phyloP scores from a whole-genome alignment of 2,888 invertebrate species.

The Pediacus dermestoides region DNA sequence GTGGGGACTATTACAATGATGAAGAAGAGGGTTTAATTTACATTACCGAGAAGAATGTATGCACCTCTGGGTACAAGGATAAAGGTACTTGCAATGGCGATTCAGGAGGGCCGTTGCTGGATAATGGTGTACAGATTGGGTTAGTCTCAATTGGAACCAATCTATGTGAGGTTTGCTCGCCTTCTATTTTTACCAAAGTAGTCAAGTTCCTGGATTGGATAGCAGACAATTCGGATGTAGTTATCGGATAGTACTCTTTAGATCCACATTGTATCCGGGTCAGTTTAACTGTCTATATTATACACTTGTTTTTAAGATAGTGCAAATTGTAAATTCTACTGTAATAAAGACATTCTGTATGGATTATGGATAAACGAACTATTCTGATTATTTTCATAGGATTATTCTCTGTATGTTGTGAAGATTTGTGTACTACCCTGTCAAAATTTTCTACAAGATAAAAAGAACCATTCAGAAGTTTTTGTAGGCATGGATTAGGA shows the following conservation, averaged over 20 bases:
- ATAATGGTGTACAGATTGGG: constrained; percentile 28
- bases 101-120: constrained; percentile 32
- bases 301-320: background rate
- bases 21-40: constrained; percentile 19
- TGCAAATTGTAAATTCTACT: background rate
- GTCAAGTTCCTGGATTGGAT: constrained; percentile 32
- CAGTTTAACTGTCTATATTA: too few species aligned
- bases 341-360: background rate
- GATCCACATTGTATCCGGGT: background rate
- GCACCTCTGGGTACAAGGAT: constrained; percentile 30
- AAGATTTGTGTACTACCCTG: too few species aligned
- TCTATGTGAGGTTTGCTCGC: constrained; percentile 28
- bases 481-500: too few species aligned
- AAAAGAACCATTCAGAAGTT: too few species aligned
- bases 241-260: constrained; percentile 11
- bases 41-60: constrained; percentile 28
- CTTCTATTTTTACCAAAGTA: constrained; percentile 31
- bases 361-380: too few species aligned
- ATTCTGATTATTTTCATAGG: too few species aligned
- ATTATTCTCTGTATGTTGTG: too few species aligned
- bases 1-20: constrained; percentile 29
- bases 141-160: constrained; percentile 29
- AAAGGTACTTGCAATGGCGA: constrained; percentile 34
- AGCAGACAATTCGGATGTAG: constrained; percentile 28
- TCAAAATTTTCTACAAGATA: too few species aligned